A percentile compares a stretch with the other conserved stretches of the same genome.
phyloP scores from a whole-genome alignment of 2,113 vertebrate genomes.

The Nematolebias whitei region DNA sequence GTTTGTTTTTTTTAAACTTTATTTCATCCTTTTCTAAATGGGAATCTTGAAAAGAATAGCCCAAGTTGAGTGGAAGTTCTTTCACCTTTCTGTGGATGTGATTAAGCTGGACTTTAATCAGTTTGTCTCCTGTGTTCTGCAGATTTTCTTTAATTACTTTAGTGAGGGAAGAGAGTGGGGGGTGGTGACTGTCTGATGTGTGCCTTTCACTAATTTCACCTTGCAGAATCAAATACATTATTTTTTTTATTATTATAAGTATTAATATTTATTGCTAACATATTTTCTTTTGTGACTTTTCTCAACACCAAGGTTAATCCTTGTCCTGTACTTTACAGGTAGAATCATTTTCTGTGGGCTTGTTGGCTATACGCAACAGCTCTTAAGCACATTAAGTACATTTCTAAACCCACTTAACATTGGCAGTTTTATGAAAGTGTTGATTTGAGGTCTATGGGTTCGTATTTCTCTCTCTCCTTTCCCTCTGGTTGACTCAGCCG shows the following conservation, averaged over 20 bases:
- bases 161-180: constrained; percentile 20
- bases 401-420: constrained; percentile 64
- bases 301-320: constrained; percentile 41
- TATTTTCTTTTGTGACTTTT: not conserved
- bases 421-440: constrained; percentile 47
- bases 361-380: constrained; percentile 50
- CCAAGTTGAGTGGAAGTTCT: constrained; percentile 30
- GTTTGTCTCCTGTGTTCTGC: constrained; percentile 53
- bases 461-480: constrained; percentile 29
- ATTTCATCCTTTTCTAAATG: constrained; percentile 15
- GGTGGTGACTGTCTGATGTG: constrained; percentile 16
- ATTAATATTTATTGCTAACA: no score
- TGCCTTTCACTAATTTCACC: constrained; percentile 5
- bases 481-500: constrained; percentile 27
- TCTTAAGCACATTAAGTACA: constrained; percentile 45
- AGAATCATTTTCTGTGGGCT: constrained; percentile 22
- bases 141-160: constrained; percentile 61
- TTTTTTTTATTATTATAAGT: no score
- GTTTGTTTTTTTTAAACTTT: constrained; percentile 15
- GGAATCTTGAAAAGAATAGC: not conserved
- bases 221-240: not conserved
- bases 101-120: constrained; percentile 65
- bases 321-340: constrained; percentile 33
- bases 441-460: constrained; percentile 58
- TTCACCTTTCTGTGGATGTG: constrained; percentile 33